Evolutionary conservation across 2,888 invertebrate species (phyloP).

Genomic region (Pomacea canaliculata): DNA sequence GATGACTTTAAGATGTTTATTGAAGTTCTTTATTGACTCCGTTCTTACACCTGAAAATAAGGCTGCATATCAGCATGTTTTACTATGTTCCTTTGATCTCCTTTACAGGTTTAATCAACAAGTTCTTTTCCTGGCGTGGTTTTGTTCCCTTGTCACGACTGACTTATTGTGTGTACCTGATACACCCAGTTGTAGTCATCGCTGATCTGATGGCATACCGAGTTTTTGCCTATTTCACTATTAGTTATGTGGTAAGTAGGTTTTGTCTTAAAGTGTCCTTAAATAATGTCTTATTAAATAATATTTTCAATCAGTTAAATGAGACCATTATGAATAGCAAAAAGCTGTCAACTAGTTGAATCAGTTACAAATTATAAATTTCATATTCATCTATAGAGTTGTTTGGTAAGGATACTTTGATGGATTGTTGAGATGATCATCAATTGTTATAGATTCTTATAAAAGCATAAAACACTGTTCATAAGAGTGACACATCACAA

Average conservation of each 20-base stretch:
- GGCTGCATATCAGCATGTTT: too few species aligned
- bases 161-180: slow-evolving; percentile 21
- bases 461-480: too few species aligned
- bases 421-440: too few species aligned
- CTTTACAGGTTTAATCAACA: slow-evolving; percentile 13
- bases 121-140: slow-evolving; percentile 17
- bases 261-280: not conserved
- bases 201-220: slow-evolving; percentile 21
- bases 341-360: not conserved
- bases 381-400: too few species aligned
- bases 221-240: slow-evolving; percentile 25
- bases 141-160: slow-evolving; percentile 21
- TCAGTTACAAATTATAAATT: not conserved
- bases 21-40: too few species aligned
- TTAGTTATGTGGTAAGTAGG: slow-evolving; percentile 19
- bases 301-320: not conserved
- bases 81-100: too few species aligned
- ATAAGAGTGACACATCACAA: too few species aligned
- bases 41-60: too few species aligned
- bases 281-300: not conserved
- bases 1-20: too few species aligned
- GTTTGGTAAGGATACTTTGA: too few species aligned
- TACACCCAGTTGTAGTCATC: slow-evolving; percentile 23
- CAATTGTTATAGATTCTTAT: too few species aligned
- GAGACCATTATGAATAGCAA: not conserved